Evolutionary conservation across 2,113 vertebrate species (phyloP), one percentile per base, ranked within the genome.

Genomic region (Peromyscus polionotus): DNA sequence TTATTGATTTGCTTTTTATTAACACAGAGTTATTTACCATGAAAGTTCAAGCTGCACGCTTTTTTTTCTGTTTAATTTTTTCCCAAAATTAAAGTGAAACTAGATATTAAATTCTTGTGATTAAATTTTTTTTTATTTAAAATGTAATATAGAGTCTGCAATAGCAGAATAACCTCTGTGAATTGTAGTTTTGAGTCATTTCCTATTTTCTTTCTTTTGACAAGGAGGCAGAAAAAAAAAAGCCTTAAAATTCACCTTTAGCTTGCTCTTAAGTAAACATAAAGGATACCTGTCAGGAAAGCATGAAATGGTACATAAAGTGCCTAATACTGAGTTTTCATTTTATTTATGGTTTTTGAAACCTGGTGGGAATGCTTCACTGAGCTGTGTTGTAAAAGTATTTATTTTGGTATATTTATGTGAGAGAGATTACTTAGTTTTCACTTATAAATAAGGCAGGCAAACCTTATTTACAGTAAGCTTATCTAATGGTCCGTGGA

Each of bases 1-100:
- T 95, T 99, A 99, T 99, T 99, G 99, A 99, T 99, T 98, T 98
- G 92, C 92, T 98, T 98, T 98, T 99, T 99, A 99, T 99, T 99
- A 98, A 98, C 96, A 94, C 95, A 93, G 91, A 48, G 2, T 97
- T 97, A 84, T 99, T 99, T 99, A 98, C 97, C 95, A 89, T 98
- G 97, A 94, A 98, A 99, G 96, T 98, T 98, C 96, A 98, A 95
- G 85, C 92, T 97, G 77, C 95, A 97, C 95, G 67, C 6, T 51
- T 90, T 72, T 57, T 65, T 70, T 87, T 36, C 48, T 97, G 48
- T 88, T 97, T 91, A 92, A 76, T 63, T 70, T n/a, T 93, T 93
- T 93, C 36, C 59, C 45, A 76, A 86, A 92, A 79, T 93, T 97
- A 91, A 94, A 84, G 4, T 95, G 97, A 96, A 98, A 97, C 54